Conservation (phyloP, 2,113 vertebrate species). For the Hymenochirus boettgeri region DNA sequence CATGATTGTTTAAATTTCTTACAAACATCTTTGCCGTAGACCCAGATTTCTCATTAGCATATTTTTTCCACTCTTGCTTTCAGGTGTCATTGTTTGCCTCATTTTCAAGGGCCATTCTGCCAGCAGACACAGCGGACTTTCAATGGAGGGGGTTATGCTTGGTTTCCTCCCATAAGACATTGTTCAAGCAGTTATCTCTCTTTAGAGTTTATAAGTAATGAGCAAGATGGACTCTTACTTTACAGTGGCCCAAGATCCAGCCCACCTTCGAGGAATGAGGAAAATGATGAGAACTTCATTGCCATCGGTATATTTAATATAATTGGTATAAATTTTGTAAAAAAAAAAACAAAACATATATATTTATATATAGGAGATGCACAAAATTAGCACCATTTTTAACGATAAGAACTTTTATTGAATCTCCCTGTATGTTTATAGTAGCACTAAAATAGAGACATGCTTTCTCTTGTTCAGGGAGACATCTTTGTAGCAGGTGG, state of each 20-base stretch:
- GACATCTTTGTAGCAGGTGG: too few species aligned
- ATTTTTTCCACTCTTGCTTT: conserved; percentile 36
- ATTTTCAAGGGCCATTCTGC: conserved; percentile 80
- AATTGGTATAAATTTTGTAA: too few species aligned
- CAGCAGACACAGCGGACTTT: conserved; percentile 87
- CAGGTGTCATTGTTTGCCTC: conserved; percentile 79
- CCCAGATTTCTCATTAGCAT: too few species aligned
- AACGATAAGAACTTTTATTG: too few species aligned
- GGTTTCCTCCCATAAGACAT: conserved; percentile 79
- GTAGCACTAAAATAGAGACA: too few species aligned
- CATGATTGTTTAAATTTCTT: too few species aligned
- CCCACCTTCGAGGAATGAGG: conserved; percentile 67
- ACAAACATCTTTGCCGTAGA: too few species aligned
- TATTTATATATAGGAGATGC: too few species aligned
- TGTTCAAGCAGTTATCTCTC: conserved; percentile 80
- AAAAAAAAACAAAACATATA: too few species aligned
- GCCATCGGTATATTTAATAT: conserved; percentile 69
- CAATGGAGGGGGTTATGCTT: conserved; percentile 82
- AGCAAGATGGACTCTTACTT: conserved; percentile 74
- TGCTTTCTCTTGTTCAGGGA: too few species aligned
- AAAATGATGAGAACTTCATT: conserved; percentile 78
- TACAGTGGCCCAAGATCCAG: conserved; percentile 78
- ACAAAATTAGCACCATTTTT: too few species aligned
- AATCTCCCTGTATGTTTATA: too few species aligned
- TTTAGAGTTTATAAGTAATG: conserved; percentile 81